Conservation (phyloP, 2,113 vertebrate species). For the Eulacestoma nigropectus region DNA sequence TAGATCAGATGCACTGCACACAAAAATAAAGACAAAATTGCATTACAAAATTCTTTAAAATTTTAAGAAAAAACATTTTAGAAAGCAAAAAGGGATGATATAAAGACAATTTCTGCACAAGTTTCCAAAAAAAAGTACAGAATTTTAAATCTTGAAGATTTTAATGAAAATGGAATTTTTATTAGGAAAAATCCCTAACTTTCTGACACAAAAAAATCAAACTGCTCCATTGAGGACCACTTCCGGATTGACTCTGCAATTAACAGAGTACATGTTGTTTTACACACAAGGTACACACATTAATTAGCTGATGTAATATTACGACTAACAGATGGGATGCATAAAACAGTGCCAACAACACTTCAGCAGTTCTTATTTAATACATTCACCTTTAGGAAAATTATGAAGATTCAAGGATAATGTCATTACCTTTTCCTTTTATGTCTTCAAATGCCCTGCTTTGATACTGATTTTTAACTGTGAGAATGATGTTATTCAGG, state of each 20-base stretch:
- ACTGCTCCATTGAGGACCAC: not conserved
- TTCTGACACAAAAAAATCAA: not conserved
- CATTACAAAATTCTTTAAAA: not conserved
- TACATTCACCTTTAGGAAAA: constrained; percentile 45
- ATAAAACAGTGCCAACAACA: constrained; percentile 38
- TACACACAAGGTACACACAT: constrained; percentile 31
- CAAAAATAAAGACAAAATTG: not conserved
- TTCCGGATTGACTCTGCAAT: not conserved
- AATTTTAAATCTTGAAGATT: not conserved
- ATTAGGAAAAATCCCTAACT: not conserved
- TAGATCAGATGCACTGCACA: not conserved
- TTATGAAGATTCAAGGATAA: constrained; percentile 51
- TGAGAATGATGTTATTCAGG: not conserved
- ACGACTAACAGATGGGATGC: constrained; percentile 39
- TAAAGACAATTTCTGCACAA: not conserved
- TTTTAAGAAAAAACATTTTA: not conserved
- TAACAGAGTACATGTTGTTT: constrained; percentile 22
- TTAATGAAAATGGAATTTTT: not conserved
- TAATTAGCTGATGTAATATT: constrained; percentile 44
- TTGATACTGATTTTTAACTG: not conserved
- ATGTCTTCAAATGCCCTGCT: not conserved
- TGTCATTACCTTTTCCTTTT: constrained; percentile 18
- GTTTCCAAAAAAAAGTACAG: not conserved
- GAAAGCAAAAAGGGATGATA: not conserved
- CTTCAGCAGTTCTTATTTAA: constrained; percentile 54